These are phyloP conservation scores for Indri indri DNA, from an alignment of 2,113 vertebrate species.

Conservation along the genomic window DNA sequence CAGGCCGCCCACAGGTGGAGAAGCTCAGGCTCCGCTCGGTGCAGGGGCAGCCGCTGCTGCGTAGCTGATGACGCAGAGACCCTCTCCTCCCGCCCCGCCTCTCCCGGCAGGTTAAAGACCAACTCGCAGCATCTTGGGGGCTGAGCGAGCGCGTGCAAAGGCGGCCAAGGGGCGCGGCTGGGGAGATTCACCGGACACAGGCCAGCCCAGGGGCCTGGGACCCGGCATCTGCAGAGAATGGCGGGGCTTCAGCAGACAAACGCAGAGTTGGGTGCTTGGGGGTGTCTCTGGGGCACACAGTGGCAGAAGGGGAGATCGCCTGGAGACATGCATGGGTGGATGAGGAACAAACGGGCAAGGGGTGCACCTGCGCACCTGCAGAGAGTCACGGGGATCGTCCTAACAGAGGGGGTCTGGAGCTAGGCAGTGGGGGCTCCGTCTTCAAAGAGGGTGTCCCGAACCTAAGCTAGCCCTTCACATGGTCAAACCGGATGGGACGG, in stretches of 20 bases:
- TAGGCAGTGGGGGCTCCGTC: neutral
- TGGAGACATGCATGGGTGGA: neutral
- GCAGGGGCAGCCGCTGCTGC: neutral
- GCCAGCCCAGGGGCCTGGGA: neutral
- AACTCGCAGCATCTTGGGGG: neutral
- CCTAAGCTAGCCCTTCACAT: slow-evolving; percentile 10
- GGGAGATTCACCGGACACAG: neutral
- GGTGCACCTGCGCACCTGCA: too few relatives aligned
- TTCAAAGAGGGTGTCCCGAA: neutral
- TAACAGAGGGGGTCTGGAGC: neutral
- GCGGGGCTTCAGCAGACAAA: neutral
- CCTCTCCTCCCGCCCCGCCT: neutral
- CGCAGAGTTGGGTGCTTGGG: neutral
- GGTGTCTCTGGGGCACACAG: too few relatives aligned
- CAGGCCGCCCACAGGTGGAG: neutral
- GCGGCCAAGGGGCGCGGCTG: neutral
- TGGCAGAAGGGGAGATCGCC: neutral
- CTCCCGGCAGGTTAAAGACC: too few relatives aligned
- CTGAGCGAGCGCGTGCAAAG: neutral
- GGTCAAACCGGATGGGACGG: neutral
- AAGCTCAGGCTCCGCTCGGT: neutral
- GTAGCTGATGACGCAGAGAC: rapidly evolving
- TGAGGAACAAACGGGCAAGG: rapidly evolving
- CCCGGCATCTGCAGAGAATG: neutral
- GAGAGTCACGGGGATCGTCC: neutral